A percentile compares a stretch with the other conserved stretches of the same genome.
These are phyloP conservation scores for Diogma glabrata DNA, from an alignment of 2,888 invertebrate genomes.

Conservation along the genomic window DNA sequence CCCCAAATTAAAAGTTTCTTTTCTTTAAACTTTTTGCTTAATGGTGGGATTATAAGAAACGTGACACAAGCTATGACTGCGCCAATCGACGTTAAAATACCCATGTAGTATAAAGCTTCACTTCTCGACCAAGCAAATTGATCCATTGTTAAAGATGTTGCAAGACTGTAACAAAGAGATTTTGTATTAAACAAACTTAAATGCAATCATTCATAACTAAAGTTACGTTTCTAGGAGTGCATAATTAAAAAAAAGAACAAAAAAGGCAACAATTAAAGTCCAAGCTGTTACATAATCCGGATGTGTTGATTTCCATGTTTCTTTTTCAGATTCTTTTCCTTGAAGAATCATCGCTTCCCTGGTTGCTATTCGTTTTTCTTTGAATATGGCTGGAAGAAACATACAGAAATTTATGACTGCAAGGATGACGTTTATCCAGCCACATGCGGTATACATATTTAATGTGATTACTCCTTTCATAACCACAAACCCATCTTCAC, in stretches of 20 bases:
- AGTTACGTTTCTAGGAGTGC: conserved; percentile 70
- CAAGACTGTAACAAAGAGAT: too few species aligned
- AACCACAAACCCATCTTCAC: conserved; percentile 47
- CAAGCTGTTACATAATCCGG: conserved; percentile 66
- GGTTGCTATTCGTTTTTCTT: conserved; percentile 61
- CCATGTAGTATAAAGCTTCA: conserved; percentile 69
- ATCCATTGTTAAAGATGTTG: conserved; percentile 76
- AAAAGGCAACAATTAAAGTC: conserved; percentile 69
- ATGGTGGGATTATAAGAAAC: conserved; percentile 57
- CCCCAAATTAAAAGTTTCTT: conserved; percentile 69
- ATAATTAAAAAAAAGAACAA: conserved; percentile 76
- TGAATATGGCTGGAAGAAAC: conserved; percentile 63
- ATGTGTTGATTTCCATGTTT: conserved; percentile 56
- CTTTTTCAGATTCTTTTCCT: conserved; percentile 59
- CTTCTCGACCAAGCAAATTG: conserved; percentile 76
- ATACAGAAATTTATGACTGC: conserved; percentile 59
- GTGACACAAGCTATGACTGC: conserved; percentile 64
- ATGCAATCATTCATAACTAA: too few species aligned
- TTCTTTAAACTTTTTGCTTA: conserved; percentile 62
- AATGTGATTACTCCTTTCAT: conserved; percentile 45
- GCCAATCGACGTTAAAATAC: conserved; percentile 68
- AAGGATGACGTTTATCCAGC: conserved; percentile 72
- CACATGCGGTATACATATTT: conserved; percentile 80
- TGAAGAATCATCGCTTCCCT: conserved; percentile 66
- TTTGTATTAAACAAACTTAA: too few species aligned